phyloP scores from a whole-genome alignment of 2,113 vertebrate species.

The Eulacestoma nigropectus region DNA sequence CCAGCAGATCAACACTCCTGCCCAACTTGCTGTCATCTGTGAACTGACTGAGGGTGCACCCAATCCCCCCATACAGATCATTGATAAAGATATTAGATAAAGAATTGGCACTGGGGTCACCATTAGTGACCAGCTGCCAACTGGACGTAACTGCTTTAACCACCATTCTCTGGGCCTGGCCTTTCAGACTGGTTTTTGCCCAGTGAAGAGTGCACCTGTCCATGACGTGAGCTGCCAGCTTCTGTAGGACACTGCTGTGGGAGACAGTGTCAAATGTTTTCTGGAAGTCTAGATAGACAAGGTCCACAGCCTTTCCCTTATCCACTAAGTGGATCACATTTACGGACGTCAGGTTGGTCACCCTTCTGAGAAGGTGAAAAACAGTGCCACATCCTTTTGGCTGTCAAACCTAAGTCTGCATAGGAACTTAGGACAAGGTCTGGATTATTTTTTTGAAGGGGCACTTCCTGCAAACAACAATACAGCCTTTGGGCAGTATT shows the following conservation, averaged over 20 bases:
- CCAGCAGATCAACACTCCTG: neutral
- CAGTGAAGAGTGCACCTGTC: neutral
- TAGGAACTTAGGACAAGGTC: neutral
- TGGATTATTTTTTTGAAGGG: neutral
- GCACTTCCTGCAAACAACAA: neutral
- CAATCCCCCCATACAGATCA: neutral
- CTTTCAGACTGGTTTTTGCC: neutral
- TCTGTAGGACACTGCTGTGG: neutral
- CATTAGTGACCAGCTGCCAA: neutral
- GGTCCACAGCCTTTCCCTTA: neutral
- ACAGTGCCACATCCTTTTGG: neutral
- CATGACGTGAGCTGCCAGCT: neutral
- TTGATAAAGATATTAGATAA: neutral
- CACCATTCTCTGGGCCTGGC: accelerated
- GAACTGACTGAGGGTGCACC: neutral
- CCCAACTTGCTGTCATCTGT: neutral
- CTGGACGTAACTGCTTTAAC: neutral
- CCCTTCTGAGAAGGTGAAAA: neutral
- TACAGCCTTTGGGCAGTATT: neutral
- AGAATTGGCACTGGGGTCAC: neutral
- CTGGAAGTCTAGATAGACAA: neutral
- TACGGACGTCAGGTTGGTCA: neutral
- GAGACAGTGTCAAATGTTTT: neutral
- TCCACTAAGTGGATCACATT: neutral
- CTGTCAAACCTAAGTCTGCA: neutral